Base-by-base conservation (phyloP, 2,888 invertebrate genomes). In the Dynastes maya region DNA sequence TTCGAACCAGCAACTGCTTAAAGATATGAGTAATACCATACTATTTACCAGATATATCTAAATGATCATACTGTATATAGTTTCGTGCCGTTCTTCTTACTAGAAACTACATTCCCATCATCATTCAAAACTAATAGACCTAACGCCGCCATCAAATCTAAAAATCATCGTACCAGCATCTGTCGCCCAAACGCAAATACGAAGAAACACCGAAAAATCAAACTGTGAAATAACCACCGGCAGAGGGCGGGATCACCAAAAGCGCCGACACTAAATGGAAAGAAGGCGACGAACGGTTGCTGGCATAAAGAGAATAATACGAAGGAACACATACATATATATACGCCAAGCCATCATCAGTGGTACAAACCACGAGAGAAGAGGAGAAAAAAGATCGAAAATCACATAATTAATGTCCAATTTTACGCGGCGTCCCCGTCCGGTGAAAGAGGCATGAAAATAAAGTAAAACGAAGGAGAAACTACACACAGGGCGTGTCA, bases 351-450 rank as follows among this genome's bases (percentile, higher is more conserved):
- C 55, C 55, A 13, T 45, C 37, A n/a, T 63, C 29, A 37, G 67
- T 32, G 37, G 72, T 72, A 53, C 13, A 72, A 72, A 72, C 72
- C 72, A 72, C 70, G n/a, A 51, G 45, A 70, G 16, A 22, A 58
- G 76, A 65, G 51, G 76, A 80, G 55, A 75, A 78, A 81, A 80
- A 80, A 76, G 79, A 80, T 71, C 77, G 67, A 80, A 80, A 81
- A 81, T 82, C 81, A 81, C 81, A 80, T 82, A 83, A 83, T 83
- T 83, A 83, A 83, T 83, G 83, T 81, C 82, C 83, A 83, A 83
- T 83, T 83, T 83, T 82, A 83, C 83, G 83, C 82, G 83, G 83
- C 80, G 83, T 82, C 83, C 83, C 83, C 82, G 81, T 84, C 83
- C 76, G 79, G 40, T 37, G 58, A 72, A 58, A 55, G 16, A 72